Conservation (phyloP, 2,888 invertebrate genomes). For the Dolichopus griseipennis region DNA sequence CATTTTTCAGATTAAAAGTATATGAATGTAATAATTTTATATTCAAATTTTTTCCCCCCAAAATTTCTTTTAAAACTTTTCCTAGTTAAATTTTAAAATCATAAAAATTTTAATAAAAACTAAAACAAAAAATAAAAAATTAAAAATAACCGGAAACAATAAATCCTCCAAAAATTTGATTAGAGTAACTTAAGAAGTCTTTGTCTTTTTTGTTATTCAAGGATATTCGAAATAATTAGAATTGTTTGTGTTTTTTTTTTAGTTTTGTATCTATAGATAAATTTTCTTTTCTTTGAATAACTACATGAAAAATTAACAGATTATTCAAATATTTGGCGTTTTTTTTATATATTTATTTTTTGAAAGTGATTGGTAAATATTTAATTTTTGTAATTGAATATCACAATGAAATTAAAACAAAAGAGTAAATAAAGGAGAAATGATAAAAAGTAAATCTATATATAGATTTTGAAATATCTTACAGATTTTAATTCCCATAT, state of each 20-base stretch:
- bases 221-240: not conserved
- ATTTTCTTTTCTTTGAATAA: too few relatives aligned
- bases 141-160: not conserved
- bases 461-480: too few relatives aligned
- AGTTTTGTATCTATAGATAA: too few relatives aligned
- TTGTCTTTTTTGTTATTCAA: not conserved
- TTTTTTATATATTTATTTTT: not conserved
- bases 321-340: not conserved
- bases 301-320: not conserved
- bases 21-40: not conserved
- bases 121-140: not conserved
- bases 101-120: too few relatives aligned
- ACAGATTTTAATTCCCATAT: too few relatives aligned
- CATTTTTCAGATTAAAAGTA: not conserved
- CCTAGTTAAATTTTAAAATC: not conserved
- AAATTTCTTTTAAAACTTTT: not conserved
- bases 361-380: conserved; percentile 10
- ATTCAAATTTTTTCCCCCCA: not conserved
- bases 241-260: not conserved
- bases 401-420: not conserved
- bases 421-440: too few relatives aligned
- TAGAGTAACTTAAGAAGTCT: not conserved
- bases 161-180: not conserved
- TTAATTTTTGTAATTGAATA: conserved; percentile 10
- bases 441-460: too few relatives aligned